These are phyloP conservation scores for Urosaurus nigricauda DNA, from an alignment of 2,797 vertebrate genomes.

Conservation along the genomic window DNA sequence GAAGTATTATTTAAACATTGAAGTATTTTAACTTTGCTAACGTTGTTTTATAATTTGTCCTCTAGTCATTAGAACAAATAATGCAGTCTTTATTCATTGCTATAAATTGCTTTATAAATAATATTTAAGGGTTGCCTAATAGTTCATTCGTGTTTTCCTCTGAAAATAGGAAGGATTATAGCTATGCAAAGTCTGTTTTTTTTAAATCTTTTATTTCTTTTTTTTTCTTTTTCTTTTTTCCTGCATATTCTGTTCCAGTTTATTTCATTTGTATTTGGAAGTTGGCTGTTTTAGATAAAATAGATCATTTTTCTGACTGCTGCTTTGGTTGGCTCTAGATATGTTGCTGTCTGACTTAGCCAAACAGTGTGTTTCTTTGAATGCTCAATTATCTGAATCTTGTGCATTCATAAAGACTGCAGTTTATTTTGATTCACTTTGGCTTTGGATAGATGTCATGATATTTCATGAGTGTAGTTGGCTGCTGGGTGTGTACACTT, in stretches of 20 bases:
- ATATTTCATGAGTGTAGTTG: background rate
- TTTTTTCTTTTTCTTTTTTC: too few relatives aligned
- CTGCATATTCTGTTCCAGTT: background rate
- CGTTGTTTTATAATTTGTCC: background rate
- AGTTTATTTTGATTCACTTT: slow-evolving; percentile 31
- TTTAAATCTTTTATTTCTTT: slow-evolving; percentile 19
- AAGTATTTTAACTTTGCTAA: background rate
- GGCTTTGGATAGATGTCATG: background rate
- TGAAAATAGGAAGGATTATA: slow-evolving; percentile 7
- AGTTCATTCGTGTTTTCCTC: slow-evolving; percentile 13
- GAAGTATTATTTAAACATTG: slow-evolving; percentile 7
- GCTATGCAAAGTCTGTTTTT: background rate
- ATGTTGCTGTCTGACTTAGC: background rate
- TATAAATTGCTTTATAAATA: slow-evolving; percentile 28
- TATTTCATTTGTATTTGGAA: slow-evolving; percentile 10
- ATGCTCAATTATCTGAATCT: background rate
- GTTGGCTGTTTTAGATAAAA: background rate
- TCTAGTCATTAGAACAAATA: background rate
- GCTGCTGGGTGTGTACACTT: background rate
- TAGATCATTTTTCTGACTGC: slow-evolving; percentile 16
- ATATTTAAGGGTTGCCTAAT: background rate
- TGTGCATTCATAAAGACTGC: slow-evolving; percentile 41
- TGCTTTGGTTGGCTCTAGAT: slow-evolving; percentile 23
- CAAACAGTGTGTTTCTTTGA: slow-evolving; percentile 2
- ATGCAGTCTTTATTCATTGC: background rate